A percentile compares a stretch with the other conserved stretches of the same genome.
Conservation (phyloP, 2,888 invertebrate genomes). For the Sarcophaga subvicina region DNA sequence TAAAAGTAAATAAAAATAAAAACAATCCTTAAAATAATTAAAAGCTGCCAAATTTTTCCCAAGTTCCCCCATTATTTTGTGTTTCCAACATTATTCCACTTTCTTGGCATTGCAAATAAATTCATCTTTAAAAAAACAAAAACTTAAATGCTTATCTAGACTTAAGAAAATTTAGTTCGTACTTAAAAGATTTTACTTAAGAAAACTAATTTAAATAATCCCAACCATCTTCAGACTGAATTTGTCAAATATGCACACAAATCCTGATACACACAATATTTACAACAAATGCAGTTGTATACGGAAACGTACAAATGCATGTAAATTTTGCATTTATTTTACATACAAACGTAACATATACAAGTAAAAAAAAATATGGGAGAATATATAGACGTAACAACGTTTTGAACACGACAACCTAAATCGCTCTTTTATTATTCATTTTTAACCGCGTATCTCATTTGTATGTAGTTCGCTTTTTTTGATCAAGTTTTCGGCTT, state of each 20-base stretch:
- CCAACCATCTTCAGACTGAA: constrained; percentile 46
- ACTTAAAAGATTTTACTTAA: constrained; percentile 1
- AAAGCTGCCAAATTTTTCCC: no score
- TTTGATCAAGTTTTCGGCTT: constrained; percentile 11
- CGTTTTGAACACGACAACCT: constrained; percentile 21
- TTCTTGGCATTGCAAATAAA: no score
- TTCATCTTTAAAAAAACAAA: no score
- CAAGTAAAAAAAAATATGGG: no score
- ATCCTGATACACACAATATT: neutral
- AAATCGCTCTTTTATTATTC: constrained; percentile 62
- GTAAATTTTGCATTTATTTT: constrained; percentile 25
- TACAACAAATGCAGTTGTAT: no score
- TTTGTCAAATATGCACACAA: constrained; percentile 24
- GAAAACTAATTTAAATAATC: constrained; percentile 46
- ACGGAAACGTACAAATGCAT: constrained; percentile 5
- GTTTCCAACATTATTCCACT: no score
- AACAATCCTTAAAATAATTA: no score
- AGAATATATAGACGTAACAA: neutral
- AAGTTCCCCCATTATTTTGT: no score
- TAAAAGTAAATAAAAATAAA: no score
- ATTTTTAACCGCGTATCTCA: constrained; percentile 57
- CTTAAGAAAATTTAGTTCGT: neutral
- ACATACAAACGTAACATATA: neutral
- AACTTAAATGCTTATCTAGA: neutral
- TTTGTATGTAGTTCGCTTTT: constrained; percentile 30